Percentiles rank a stretch among this genome's conserved stretches.
phyloP scores from a whole-genome alignment of 2,888 invertebrate genomes.

The Syrista parreyssii region DNA sequence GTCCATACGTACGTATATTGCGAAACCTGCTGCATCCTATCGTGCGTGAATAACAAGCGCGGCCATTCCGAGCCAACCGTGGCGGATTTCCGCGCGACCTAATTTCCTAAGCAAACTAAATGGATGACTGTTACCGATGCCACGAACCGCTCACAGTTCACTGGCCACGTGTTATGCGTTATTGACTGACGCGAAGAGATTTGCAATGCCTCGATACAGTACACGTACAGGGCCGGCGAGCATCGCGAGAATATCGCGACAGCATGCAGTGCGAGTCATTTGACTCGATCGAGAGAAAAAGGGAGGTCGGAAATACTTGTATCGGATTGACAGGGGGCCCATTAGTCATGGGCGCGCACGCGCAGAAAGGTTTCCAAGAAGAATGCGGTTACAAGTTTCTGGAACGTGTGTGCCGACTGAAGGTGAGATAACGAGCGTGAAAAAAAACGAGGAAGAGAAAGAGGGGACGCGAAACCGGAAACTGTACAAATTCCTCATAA shows the following conservation, averaged over 20 bases:
- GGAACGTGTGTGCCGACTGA: constrained; percentile 20
- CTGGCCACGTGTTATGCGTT: background rate
- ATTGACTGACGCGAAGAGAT: background rate
- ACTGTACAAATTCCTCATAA: background rate
- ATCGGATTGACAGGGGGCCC: no score
- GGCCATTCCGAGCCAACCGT: background rate
- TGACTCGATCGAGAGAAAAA: background rate
- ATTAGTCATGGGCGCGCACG: background rate
- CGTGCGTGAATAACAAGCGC: no score
- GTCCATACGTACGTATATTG: background rate
- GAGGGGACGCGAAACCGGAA: background rate
- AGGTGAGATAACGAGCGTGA: background rate
- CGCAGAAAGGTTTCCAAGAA: constrained; percentile 38
- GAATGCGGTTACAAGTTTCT: constrained; percentile 51
- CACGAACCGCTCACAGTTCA: no score
- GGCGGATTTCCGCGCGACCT: background rate
- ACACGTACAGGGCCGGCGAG: no score
- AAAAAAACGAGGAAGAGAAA: background rate
- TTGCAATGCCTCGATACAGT: no score
- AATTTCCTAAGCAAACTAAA: background rate
- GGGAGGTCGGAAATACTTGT: background rate
- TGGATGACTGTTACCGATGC: no score
- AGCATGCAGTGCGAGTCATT: no score
- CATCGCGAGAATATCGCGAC: no score
- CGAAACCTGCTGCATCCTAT: background rate